Percentiles rank a stretch among this genome's conserved stretches.
These are phyloP conservation scores for Eilema griseolum DNA, from an alignment of 2,888 invertebrate species.

Conservation along the genomic window DNA sequence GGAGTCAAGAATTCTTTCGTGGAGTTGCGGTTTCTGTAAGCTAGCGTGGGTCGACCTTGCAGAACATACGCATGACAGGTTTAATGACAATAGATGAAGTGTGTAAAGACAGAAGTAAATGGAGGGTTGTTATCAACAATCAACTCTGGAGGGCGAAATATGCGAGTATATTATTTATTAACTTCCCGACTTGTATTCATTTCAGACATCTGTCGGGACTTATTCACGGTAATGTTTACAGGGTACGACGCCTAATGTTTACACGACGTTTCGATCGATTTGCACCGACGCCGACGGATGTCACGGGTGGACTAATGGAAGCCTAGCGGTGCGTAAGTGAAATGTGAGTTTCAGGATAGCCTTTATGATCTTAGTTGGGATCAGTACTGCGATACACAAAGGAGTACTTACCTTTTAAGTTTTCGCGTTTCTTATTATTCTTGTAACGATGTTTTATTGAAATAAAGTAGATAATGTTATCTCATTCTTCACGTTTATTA, in stretches of 20 bases:
- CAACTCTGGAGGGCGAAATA: not conserved
- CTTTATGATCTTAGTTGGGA: not conserved
- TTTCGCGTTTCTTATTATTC: not conserved
- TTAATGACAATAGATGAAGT: not conserved
- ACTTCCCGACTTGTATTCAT: not conserved
- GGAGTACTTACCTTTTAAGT: not conserved
- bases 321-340: slow-evolving; percentile 8
- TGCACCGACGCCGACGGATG: slow-evolving; percentile 4
- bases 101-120: slow-evolving; percentile 1
- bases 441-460: not conserved
- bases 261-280: slow-evolving; percentile 1
- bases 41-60: too few species aligned
- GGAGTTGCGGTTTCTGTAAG: not conserved
- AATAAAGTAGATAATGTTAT: not conserved
- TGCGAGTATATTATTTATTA: not conserved
- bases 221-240: not conserved
- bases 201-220: not conserved
- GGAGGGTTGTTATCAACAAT: not conserved
- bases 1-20: not conserved
- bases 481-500: too few species aligned
- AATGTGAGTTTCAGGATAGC: slow-evolving; percentile 24
- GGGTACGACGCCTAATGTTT: not conserved
- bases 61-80: not conserved
- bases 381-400: not conserved
- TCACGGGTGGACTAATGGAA: slow-evolving; percentile 2